These are phyloP conservation scores for Ceyx cyanopectus DNA, from an alignment of 2,113 vertebrate genomes.

Conservation along the genomic window DNA sequence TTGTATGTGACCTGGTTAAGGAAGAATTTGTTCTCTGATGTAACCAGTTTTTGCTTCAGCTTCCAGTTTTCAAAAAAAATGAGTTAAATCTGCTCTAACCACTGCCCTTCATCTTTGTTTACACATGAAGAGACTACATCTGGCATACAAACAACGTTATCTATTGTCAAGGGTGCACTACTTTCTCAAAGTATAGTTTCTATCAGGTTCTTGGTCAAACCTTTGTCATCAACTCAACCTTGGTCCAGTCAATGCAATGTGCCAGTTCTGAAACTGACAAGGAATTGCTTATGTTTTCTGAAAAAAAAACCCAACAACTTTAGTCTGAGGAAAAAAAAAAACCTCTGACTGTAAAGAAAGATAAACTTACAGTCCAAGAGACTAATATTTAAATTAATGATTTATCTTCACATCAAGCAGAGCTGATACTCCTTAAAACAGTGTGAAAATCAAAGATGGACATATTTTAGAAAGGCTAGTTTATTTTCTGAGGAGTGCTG, in stretches of 20 bases:
- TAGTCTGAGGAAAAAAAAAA: not conserved
- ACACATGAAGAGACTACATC: not conserved
- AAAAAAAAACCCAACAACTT: not conserved
- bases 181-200: not conserved
- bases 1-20: not conserved
- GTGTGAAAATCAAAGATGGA: not conserved
- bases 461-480: not conserved
- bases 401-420: not conserved
- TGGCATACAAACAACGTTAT: not conserved
- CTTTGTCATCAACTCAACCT: not conserved
- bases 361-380: not conserved
- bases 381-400: not conserved
- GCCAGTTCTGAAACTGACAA: not conserved
- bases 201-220: not conserved
- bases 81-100: not conserved
- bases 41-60: not conserved
- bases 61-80: not conserved
- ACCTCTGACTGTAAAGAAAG: constrained; percentile 18
- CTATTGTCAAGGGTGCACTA: not conserved
- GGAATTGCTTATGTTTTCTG: not conserved
- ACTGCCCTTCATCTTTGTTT: accelerated
- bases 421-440: not conserved
- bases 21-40: not conserved
- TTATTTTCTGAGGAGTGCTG: not conserved
- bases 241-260: not conserved